Base-by-base conservation (phyloP, 2,797 vertebrate species). In the Lacerta bilineata region DNA sequence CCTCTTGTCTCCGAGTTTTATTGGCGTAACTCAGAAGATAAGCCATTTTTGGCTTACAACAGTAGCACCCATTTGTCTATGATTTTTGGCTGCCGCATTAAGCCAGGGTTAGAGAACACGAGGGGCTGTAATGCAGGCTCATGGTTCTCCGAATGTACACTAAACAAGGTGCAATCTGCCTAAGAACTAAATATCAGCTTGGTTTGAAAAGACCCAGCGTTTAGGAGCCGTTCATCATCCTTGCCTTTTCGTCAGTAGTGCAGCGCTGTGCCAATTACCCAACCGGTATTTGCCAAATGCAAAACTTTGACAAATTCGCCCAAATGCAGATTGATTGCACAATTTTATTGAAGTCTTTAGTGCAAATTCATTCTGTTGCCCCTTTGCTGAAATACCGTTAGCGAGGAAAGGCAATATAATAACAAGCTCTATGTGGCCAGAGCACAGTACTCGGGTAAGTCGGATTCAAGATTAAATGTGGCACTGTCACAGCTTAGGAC, bases 401-500 rank as follows among this genome's bases (percentile, higher is more conserved):
- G 27, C 87, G 46, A 55, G 39, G 80, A 46, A 82, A 91, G 46
- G 6, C 64, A 9, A 29, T 0, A 0, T 1, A 81, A 0, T 68
- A 85, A 55, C 59, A 76, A 85, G 87, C 5, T 29, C 61, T 59
- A 41, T 39, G 68, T 86, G 79, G 36, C 83, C 64, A 1, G 15
- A 85, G 72, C 33, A 46, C 39, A 84, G 66, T 68, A 13, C 23
- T 80, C 33, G 69, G 59, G 61, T n/a, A 25, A 72, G 69, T 8
- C n/a, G 78, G 64, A 71, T 64, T 84, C 82, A 75, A 84, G 61
- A 69, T 68, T 84, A 66, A 79, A 79, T 17, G 39, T 7, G 84
- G 66, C 20, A 11, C 13, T 43, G 66, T 0, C 0, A 0, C 82
- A 59, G 8, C 0, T n/a, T 0, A 39, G 68, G 55, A 84, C 18